Evolutionary conservation across 1,140 invertebrate species (phyloP), one percentile per base, ranked within the genome.

Genomic region (Subanguina moxae): DNA sequence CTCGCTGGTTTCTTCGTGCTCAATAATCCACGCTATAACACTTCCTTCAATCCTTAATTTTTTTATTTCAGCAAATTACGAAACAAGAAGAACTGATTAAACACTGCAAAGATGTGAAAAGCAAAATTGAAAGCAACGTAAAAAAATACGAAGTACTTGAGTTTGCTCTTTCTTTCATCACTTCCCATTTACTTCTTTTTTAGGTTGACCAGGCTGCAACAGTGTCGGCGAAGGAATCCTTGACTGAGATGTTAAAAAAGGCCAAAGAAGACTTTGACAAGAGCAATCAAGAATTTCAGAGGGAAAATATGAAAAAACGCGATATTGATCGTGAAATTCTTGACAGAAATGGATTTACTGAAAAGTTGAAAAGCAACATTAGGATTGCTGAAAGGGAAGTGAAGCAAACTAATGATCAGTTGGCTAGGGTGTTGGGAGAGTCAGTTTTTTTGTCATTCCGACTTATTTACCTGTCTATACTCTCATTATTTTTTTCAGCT

Each of bases 401-500:
- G 1, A 48, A 57, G n/a, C 27, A 57, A 25, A 25, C 23, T n/a
- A 45, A 68, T 58, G 42, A 19, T 15, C 27, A 70, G 23, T 42
- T 70, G 23, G 11, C 28, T 15, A 32, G 57, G n/a, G 43, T 70
- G 1, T 30, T 69, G 15, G 66, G 48, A 42, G 58, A 64, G 68
- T 70, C 30, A 19, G 38, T 32, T 38, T n/a, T 32, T 11, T 5
- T 3, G 13, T 23, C 13, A 5, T 45, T 66, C 9, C 17, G n/a
- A n/a, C n/a, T n/a, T n/a, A 52, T 38, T 68, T 21, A 21, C 17
- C 48, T 52, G n/a, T 15, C n/a, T 52, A 19, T 45, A 21, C 48
- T 21, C n/a, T 15, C 3, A 52, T 21, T 15, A 61, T 61, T 3
- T 8, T 61, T 70, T 70, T 58, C 27, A 70, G 68, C 57, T 68